Evolutionary conservation across 2,113 vertebrate genomes (phyloP).

Genomic region (Hippocampus guttulatus): DNA sequence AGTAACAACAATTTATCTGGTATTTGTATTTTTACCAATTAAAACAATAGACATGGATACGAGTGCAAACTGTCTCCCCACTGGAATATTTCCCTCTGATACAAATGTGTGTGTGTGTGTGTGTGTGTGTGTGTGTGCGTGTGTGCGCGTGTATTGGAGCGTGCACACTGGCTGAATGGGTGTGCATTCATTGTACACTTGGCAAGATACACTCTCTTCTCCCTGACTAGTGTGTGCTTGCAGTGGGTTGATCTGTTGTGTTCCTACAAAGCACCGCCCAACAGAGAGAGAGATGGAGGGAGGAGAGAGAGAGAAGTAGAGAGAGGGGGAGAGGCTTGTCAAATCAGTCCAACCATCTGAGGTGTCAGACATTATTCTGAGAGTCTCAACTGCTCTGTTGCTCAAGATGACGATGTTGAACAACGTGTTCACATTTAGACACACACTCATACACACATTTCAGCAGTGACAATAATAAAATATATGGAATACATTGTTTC

Average conservation of each 20-base stretch:
- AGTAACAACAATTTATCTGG: background rate
- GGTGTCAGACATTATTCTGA: conserved; percentile 45
- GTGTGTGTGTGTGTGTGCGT: background rate
- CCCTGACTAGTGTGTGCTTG: conserved; percentile 27
- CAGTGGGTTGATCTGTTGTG: conserved; percentile 41
- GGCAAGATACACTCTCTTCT: conserved; percentile 8
- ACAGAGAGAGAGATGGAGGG: conserved; percentile 40
- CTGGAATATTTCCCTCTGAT: background rate
- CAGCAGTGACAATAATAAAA: background rate
- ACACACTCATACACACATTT: background rate
- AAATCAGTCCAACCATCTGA: conserved; percentile 50
- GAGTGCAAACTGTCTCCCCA: background rate
- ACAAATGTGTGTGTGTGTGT: background rate
- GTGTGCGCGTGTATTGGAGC: background rate
- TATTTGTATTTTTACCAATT: background rate
- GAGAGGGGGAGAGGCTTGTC: conserved; percentile 36
- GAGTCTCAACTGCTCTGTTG: conserved; percentile 28
- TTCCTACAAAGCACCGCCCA: conserved; percentile 69
- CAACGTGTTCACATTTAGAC: conserved; percentile 9
- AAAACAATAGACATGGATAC: background rate
- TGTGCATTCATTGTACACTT: conserved; percentile 3
- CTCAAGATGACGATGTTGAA: conserved; percentile 23
- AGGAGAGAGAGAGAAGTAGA: conserved; percentile 9
- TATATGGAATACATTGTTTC: background rate
- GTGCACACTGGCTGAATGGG: conserved; percentile 10